phyloP scores from a whole-genome alignment of 1,140 invertebrate species.

The Meloidogyne floridensis region DNA sequence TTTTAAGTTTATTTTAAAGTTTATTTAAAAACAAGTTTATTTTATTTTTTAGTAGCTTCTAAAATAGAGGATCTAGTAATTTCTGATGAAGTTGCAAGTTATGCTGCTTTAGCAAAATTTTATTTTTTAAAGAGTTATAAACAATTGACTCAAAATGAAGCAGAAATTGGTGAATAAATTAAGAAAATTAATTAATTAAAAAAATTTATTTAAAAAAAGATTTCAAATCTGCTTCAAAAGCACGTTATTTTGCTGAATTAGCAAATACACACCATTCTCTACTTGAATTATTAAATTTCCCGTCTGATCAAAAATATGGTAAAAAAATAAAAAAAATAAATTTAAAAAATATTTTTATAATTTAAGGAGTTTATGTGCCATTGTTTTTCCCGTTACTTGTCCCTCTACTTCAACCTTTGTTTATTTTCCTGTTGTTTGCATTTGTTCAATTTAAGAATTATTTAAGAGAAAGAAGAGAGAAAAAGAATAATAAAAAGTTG shows the following conservation, averaged over 20 bases:
- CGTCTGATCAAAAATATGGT: constrained; percentile 53
- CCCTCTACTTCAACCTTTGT: constrained; percentile 32
- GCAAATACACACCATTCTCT: constrained; percentile 43
- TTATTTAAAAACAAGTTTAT: too few species aligned
- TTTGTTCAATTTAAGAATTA: neutral
- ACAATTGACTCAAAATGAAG: constrained; percentile 10
- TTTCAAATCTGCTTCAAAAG: constrained; percentile 28
- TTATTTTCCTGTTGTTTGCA: neutral
- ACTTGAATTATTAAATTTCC: constrained; percentile 47
- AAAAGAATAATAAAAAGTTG: constrained; percentile 9
- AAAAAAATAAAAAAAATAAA: neutral
- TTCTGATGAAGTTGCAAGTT: constrained; percentile 39
- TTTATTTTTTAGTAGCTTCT: constrained; percentile 27
- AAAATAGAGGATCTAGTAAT: constrained; percentile 50
- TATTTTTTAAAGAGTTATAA: constrained; percentile 33
- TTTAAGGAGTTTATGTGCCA: constrained; percentile 42
- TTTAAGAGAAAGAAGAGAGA: neutral
- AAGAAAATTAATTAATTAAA: neutral
- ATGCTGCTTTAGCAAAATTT: constrained; percentile 32
- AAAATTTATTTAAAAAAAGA: constrained; percentile 33
- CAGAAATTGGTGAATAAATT: neutral
- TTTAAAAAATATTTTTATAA: too few species aligned
- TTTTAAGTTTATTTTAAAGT: too few species aligned
- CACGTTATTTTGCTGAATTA: constrained; percentile 46
- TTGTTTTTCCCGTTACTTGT: constrained; percentile 46